Conservation (phyloP, 2,888 invertebrate species). For the Leucophenga montana region DNA sequence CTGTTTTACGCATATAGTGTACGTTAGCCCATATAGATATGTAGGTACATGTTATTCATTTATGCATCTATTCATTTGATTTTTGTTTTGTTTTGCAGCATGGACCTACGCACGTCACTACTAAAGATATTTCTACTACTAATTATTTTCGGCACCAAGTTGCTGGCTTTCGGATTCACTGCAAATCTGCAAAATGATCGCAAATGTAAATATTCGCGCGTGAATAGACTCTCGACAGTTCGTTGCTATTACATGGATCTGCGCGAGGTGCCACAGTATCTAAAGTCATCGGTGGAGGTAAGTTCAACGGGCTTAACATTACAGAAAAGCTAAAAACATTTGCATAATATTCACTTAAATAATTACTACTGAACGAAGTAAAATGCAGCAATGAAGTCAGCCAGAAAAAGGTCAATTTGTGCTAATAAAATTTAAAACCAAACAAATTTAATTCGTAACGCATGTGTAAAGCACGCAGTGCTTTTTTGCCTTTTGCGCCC, state of each 20-base stretch:
- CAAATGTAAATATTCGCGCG: constrained; percentile 66
- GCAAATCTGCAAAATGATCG: constrained; percentile 56
- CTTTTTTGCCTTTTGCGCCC: constrained; percentile 9
- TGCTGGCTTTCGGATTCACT: constrained; percentile 64
- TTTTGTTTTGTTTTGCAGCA: constrained; percentile 45
- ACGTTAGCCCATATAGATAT: too few relatives aligned
- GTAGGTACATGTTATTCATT: too few relatives aligned
- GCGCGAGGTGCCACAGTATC: constrained; percentile 70
- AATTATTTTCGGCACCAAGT: constrained; percentile 53
- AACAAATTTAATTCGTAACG: constrained; percentile 49
- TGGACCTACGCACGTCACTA: constrained; percentile 53
- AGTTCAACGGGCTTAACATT: constrained; percentile 36
- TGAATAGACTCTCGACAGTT: constrained; percentile 67
- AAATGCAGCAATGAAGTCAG: not conserved
- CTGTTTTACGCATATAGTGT: not conserved
- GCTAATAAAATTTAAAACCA: constrained; percentile 50
- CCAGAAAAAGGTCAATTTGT: constrained; percentile 51
- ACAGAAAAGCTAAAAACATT: not conserved
- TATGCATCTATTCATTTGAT: constrained; percentile 9
- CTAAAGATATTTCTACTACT: constrained; percentile 62
- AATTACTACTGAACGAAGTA: not conserved
- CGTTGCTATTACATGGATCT: constrained; percentile 70
- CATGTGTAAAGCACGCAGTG: constrained; percentile 24
- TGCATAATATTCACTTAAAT: constrained; percentile 2
- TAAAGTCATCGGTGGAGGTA: constrained; percentile 71